Conservation (phyloP, 2,797 vertebrate species). For the Clarias laeviceps region DNA sequence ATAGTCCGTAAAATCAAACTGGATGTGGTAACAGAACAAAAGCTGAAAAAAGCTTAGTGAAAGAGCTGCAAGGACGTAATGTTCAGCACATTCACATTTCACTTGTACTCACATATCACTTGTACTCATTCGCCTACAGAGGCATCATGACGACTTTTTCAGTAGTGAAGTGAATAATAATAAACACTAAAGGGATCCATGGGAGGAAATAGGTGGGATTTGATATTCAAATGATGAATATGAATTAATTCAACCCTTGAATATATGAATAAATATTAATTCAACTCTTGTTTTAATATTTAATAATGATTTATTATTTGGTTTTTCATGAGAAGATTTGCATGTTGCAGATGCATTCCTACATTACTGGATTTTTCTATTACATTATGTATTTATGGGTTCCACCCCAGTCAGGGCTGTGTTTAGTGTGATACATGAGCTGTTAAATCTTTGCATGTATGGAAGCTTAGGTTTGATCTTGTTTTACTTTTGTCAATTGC, state of each 20-base stretch:
- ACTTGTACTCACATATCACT: background rate
- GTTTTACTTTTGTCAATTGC: background rate
- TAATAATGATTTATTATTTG: background rate
- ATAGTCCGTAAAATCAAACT: background rate
- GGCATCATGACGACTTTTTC: background rate
- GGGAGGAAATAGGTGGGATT: background rate
- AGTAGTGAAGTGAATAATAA: background rate
- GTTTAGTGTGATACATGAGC: background rate
- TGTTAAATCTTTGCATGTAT: background rate
- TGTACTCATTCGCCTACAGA: background rate
- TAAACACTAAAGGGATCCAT: background rate
- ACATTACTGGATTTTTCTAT: too few relatives aligned
- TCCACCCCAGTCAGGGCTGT: background rate
- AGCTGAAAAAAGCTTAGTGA: background rate
- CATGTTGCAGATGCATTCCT: background rate
- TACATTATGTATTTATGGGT: background rate
- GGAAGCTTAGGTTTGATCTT: background rate
- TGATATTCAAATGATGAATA: background rate
- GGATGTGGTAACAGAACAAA: too few relatives aligned
- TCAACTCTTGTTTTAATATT: background rate
- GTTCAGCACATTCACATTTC: background rate
- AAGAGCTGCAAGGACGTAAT: background rate
- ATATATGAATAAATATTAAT: too few relatives aligned
- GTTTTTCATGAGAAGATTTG: background rate
- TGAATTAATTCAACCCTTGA: too few relatives aligned